A percentile compares a stretch with the other conserved stretches of the same genome.
These are phyloP conservation scores for Poecile montanus DNA, from an alignment of 2,797 vertebrate species.

Conservation along the genomic window DNA sequence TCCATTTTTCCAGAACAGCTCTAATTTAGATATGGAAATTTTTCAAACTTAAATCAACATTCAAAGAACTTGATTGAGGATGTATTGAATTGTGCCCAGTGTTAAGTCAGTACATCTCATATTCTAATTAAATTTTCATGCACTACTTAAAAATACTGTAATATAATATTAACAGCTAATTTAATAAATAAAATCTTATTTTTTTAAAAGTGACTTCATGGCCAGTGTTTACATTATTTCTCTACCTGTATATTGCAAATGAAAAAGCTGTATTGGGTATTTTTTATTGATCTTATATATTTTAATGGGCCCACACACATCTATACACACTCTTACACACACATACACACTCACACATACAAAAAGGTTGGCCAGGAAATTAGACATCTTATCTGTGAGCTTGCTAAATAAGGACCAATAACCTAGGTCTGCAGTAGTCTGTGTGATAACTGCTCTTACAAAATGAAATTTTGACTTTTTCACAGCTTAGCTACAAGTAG, in stretches of 20 bases:
- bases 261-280: not conserved
- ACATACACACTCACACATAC: slow-evolving; percentile 14
- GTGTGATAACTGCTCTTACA: slow-evolving; percentile 79
- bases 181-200: slow-evolving; percentile 60
- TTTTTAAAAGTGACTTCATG: not conserved
- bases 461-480: slow-evolving; percentile 83
- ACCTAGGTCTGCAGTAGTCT: slow-evolving; percentile 66
- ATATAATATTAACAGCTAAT: slow-evolving; percentile 33
- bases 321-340: not conserved
- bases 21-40: slow-evolving; percentile 30
- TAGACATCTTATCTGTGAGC: slow-evolving; percentile 83
- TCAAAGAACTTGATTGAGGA: not conserved
- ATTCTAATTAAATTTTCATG: slow-evolving; percentile 44
- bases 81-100: not conserved
- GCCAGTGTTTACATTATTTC: not conserved
- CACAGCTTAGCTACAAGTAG: slow-evolving; percentile 75
- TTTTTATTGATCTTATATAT: slow-evolving; percentile 59
- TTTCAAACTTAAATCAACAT: slow-evolving; percentile 33
- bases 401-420: slow-evolving; percentile 83
- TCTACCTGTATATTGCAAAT: not conserved
- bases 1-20: not conserved
- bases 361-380: slow-evolving; percentile 79
- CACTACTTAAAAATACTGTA: slow-evolving; percentile 9
- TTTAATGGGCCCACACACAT: slow-evolving; percentile 56
- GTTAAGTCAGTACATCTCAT: not conserved